Conservation (phyloP, 2,113 vertebrate species). For the Dipodomys ordii region DNA sequence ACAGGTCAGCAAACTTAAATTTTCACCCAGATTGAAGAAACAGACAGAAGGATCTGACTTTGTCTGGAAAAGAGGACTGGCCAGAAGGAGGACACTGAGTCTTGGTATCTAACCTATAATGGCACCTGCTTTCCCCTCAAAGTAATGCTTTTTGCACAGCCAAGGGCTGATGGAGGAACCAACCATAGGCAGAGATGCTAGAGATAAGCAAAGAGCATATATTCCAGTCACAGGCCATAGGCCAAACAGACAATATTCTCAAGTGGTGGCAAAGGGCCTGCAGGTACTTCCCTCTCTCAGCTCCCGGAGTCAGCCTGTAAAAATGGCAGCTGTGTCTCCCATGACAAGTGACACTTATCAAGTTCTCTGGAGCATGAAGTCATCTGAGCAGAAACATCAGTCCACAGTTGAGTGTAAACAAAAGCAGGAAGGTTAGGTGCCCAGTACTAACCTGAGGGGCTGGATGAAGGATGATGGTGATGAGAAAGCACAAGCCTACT, state of each 20-base stretch:
- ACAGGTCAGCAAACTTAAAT: neutral
- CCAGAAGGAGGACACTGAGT: neutral
- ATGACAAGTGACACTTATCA: neutral
- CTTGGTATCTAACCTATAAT: neutral
- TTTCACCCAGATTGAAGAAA: neutral
- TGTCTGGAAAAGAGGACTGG: neutral
- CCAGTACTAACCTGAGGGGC: neutral
- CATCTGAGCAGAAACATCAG: slow-evolving; percentile 51
- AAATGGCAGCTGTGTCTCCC: slow-evolving; percentile 38
- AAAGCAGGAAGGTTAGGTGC: neutral
- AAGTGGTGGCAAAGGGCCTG: neutral
- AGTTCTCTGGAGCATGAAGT: neutral
- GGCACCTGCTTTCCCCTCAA: neutral
- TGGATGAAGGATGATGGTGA: neutral
- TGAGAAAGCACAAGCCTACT: neutral
- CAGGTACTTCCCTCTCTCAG: neutral
- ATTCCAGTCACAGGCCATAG: neutral
- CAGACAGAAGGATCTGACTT: neutral
- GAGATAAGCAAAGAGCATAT: neutral
- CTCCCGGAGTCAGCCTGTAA: neutral
- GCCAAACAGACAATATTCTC: neutral
- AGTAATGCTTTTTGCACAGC: neutral
- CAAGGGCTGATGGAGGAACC: neutral
- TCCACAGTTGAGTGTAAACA: neutral
- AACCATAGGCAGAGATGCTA: rapidly evolving